Evolutionary conservation across 1,140 invertebrate genomes (phyloP).

Genomic region (Hypothenemus hampei): DNA sequence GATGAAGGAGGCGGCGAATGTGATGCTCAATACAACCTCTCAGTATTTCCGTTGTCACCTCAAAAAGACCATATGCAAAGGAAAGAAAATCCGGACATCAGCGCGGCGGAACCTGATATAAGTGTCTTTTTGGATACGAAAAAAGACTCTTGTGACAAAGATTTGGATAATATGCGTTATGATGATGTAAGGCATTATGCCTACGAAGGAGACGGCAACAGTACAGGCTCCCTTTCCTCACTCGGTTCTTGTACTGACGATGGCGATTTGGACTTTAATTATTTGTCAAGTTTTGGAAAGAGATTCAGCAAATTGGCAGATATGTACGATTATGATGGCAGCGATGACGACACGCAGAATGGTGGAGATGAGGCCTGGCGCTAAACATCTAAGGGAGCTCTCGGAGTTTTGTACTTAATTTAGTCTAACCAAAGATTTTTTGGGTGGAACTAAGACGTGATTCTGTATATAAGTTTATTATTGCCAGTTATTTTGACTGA

Average conservation of each 20-base stretch:
- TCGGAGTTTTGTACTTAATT: constrained; percentile 35
- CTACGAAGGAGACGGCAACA: constrained; percentile 94
- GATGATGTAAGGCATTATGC: constrained; percentile 95
- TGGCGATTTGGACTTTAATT: constrained; percentile 94
- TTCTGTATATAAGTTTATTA: constrained; percentile 21
- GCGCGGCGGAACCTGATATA: constrained; percentile 67
- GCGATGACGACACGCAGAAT: constrained; percentile 66
- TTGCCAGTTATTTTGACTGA: not conserved
- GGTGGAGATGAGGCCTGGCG: constrained; percentile 74
- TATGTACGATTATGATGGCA: constrained; percentile 92
- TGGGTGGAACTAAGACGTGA: constrained; percentile 23
- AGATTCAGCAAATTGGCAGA: constrained; percentile 94
- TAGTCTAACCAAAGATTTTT: constrained; percentile 40
- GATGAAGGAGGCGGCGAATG: constrained; percentile 96
- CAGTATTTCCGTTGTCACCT: constrained; percentile 59
- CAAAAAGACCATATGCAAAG: constrained; percentile 45
- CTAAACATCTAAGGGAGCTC: constrained; percentile 51
- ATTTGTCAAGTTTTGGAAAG: constrained; percentile 93
- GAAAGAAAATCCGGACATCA: constrained; percentile 36
- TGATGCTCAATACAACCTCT: constrained; percentile 90
- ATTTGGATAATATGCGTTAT: constrained; percentile 83
- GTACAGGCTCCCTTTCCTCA: constrained; percentile 84
- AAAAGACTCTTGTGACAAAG: constrained; percentile 83
- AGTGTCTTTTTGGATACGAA: constrained; percentile 86
- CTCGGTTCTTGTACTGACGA: constrained; percentile 90